A percentile compares a stretch with the other conserved stretches of the same genome.
These are phyloP conservation scores for Margaritifera margaritifera DNA, from an alignment of 2,888 invertebrate genomes.

Conservation along the genomic window DNA sequence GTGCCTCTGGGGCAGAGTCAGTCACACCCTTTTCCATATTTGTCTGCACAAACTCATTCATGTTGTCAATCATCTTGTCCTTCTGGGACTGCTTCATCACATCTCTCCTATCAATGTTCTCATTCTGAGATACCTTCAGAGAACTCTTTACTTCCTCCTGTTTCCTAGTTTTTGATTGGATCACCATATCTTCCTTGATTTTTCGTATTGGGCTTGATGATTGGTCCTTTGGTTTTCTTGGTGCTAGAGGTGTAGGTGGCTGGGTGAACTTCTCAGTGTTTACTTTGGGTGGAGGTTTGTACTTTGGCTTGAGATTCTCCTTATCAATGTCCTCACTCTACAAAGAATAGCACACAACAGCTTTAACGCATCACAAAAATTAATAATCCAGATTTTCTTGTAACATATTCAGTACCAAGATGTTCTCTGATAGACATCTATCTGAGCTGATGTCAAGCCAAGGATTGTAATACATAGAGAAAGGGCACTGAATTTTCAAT, in stretches of 20 bases:
- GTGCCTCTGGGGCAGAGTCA: constrained; percentile 60
- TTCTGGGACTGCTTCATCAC: constrained; percentile 37
- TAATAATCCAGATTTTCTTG: too few relatives aligned
- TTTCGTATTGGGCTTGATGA: constrained; percentile 10
- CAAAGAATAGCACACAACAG: neutral
- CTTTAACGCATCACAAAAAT: too few relatives aligned
- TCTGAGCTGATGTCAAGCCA: too few relatives aligned
- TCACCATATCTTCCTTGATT: constrained; percentile 6
- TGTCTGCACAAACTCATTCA: constrained; percentile 67
- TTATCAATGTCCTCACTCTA: constrained; percentile 1
- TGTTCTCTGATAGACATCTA: too few relatives aligned
- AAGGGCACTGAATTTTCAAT: too few relatives aligned
- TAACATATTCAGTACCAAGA: too few relatives aligned
- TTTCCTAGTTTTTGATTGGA: constrained; percentile 3
- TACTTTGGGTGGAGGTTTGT: constrained; percentile 44
- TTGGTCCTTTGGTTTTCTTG: constrained; percentile 40
- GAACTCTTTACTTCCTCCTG: constrained; percentile 15
- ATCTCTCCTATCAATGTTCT: constrained; percentile 30
- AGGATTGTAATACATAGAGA: too few relatives aligned
- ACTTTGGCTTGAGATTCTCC: constrained; percentile 25
- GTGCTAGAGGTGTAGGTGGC: constrained; percentile 49
- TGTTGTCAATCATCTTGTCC: constrained; percentile 35
- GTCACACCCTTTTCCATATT: constrained; percentile 60
- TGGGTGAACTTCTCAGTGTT: constrained; percentile 42
- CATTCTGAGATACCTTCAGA: constrained; percentile 16